Evolutionary conservation across 2,113 vertebrate genomes (phyloP), one percentile per base, ranked within the genome.

Genomic region (Proterorhinus semilunaris): DNA sequence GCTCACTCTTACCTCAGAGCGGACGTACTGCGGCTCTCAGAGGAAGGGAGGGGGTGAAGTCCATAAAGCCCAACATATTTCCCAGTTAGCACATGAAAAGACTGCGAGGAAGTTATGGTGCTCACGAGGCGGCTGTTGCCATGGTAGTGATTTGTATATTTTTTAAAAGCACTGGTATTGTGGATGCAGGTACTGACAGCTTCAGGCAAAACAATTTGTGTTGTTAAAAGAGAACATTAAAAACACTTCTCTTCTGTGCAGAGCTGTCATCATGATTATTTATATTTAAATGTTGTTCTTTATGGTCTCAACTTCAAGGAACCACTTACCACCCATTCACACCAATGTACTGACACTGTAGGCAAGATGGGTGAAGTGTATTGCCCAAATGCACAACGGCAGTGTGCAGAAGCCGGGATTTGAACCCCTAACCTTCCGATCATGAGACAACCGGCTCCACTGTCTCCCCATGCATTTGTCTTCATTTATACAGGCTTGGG

Each of bases 31-130:
- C 57, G 50, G 52, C 75, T 76, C 63, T 72, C 69, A 66, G 6
- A 71, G 74, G 68, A 79, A 77, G 68, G 27, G 45, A 11, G 62
- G 57, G 70, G 69, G 78, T 52, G 7, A 71, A 76, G 75, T 70
- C 68, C 66, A 82, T 78, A 74, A 83, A 88, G 57, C 68, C 58
- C 66, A 70, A 81, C 72, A 71, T 66, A 78, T 83, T 88, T 88
- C 81, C 82, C 65, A 83, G 67, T 75, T 57, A 82, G 75, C 73
- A 77, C 74, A 81, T 75, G 74, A 83, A 81, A 69, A 82, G 64
- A 75, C 43, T 74, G 70, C 11, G 8, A 45, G 42, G 45, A 16
- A 44, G 73, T 10, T 75, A 74, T 80, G 71, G 59, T 59, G 44
- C 75, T 72, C 66, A 36, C 45, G 71, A 63, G 75, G 21, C 54